Conservation (phyloP, 2,888 invertebrate genomes). For the Sepiola atlantica region DNA sequence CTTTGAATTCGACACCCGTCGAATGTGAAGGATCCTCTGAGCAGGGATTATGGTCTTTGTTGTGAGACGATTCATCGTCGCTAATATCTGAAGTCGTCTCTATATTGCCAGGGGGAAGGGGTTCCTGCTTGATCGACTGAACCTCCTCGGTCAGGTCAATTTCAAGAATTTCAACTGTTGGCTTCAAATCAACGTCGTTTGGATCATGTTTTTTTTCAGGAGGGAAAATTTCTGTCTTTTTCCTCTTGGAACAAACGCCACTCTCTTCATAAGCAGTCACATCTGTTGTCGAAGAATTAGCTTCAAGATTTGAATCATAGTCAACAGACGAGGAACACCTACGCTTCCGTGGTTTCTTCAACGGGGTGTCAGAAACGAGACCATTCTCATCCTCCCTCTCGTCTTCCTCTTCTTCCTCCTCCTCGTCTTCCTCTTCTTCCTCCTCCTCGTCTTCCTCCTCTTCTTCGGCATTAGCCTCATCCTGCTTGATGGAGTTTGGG, state of each 20-base stretch:
- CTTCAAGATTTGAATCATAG: conserved; percentile 15
- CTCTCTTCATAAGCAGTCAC: neutral
- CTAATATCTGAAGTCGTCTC: conserved; percentile 53
- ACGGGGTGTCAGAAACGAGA: neutral
- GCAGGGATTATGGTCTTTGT: conserved; percentile 44
- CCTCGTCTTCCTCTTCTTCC: neutral
- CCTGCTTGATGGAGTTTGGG: conserved; percentile 46
- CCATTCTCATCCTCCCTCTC: conserved; percentile 38
- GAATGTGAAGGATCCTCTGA: neutral
- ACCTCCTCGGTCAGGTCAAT: conserved; percentile 40
- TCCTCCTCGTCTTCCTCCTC: conserved; percentile 50
- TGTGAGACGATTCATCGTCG: conserved; percentile 47
- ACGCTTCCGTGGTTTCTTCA: conserved; percentile 36
- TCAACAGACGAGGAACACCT: conserved; percentile 32
- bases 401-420: conserved; percentile 17
- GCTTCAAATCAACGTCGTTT: neutral
- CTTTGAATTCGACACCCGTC: conserved; percentile 47
- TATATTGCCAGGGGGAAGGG: neutral
- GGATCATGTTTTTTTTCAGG: neutral
- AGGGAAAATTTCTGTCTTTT: conserved; percentile 38
- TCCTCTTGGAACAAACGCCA: conserved; percentile 36
- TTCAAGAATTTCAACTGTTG: conserved; percentile 42
- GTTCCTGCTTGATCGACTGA: conserved; percentile 32
- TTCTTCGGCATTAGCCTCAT: conserved; percentile 46
- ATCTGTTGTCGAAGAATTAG: neutral